These are phyloP conservation scores for Ormyrus thymus DNA, from an alignment of 2,888 invertebrate species.

Conservation along the genomic window DNA sequence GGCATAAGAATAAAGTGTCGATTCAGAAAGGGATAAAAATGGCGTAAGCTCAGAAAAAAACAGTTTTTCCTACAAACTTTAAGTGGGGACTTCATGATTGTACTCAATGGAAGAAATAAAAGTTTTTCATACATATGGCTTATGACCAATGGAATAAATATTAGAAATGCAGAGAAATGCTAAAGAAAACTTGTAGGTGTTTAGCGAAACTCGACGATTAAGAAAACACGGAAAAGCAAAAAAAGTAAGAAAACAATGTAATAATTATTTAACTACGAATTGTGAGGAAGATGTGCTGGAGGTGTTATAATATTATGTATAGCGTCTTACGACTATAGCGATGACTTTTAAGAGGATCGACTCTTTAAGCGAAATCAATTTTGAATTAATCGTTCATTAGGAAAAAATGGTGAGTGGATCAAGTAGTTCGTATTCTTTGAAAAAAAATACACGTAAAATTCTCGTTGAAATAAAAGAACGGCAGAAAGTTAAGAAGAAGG, in stretches of 20 bases:
- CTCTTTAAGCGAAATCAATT: slow-evolving; percentile 56
- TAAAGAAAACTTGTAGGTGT: neutral
- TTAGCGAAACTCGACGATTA: slow-evolving; percentile 1
- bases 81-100: slow-evolving; percentile 8
- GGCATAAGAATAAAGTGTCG: neutral
- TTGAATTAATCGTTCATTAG: slow-evolving; percentile 59
- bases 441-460: slow-evolving; percentile 13
- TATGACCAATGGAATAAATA: slow-evolving; percentile 59
- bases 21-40: slow-evolving; percentile 50
- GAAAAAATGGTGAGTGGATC: slow-evolving; percentile 68
- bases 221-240: neutral
- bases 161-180: slow-evolving; percentile 44
- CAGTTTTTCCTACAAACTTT: slow-evolving; percentile 7
- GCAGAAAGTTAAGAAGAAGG: neutral
- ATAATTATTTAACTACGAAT: slow-evolving; percentile 27
- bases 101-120: slow-evolving; percentile 24
- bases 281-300: neutral
- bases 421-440: slow-evolving; percentile 61
- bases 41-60: neutral
- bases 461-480: slow-evolving; percentile 1
- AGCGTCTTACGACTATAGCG: slow-evolving; percentile 56
- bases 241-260: slow-evolving; percentile 18
- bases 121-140: slow-evolving; percentile 54
- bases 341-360: slow-evolving; percentile 55
- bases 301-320: slow-evolving; percentile 33